These are phyloP conservation scores for Hemicrepidius hirtus DNA, from an alignment of 2,888 invertebrate species.

Conservation along the genomic window DNA sequence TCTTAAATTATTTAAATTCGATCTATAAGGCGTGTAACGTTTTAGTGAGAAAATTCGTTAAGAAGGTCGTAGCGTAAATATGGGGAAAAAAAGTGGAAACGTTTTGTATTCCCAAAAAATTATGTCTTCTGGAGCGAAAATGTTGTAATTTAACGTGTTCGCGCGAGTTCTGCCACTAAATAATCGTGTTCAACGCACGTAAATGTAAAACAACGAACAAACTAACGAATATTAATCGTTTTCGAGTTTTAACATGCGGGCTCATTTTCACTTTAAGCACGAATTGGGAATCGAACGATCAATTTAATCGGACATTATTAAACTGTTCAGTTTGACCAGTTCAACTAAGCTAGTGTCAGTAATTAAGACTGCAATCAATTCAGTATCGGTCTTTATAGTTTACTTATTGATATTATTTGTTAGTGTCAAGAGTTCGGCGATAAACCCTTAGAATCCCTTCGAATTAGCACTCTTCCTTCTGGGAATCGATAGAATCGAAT, in stretches of 20 bases:
- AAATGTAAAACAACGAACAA: slow-evolving; percentile 43
- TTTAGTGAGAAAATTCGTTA: background rate
- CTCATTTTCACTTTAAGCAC: slow-evolving; percentile 50
- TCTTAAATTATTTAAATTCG: background rate
- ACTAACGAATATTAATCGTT: slow-evolving; percentile 63
- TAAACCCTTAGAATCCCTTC: background rate
- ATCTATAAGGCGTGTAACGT: background rate
- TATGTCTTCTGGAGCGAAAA: slow-evolving; percentile 23
- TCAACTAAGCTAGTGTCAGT: slow-evolving; percentile 25
- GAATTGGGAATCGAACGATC: slow-evolving; percentile 61
- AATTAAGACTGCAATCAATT: slow-evolving; percentile 32
- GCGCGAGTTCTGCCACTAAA: slow-evolving; percentile 15
- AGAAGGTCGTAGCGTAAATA: background rate
- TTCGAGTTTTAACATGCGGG: slow-evolving; percentile 59
- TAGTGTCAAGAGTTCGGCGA: background rate
- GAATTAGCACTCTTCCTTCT: background rate
- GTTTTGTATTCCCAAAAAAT: slow-evolving; percentile 19
- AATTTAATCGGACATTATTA: slow-evolving; percentile 60
- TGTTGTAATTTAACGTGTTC: slow-evolving; percentile 16
- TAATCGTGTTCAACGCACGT: slow-evolving; percentile 33
- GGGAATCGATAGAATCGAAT: background rate
- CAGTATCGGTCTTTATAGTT: slow-evolving; percentile 12
- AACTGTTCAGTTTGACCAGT: slow-evolving; percentile 54
- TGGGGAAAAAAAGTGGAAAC: slow-evolving; percentile 5
- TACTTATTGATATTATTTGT: slow-evolving; percentile 21